Base-by-base conservation (phyloP, 2,113 vertebrate species). In the Labeo rohita region DNA sequence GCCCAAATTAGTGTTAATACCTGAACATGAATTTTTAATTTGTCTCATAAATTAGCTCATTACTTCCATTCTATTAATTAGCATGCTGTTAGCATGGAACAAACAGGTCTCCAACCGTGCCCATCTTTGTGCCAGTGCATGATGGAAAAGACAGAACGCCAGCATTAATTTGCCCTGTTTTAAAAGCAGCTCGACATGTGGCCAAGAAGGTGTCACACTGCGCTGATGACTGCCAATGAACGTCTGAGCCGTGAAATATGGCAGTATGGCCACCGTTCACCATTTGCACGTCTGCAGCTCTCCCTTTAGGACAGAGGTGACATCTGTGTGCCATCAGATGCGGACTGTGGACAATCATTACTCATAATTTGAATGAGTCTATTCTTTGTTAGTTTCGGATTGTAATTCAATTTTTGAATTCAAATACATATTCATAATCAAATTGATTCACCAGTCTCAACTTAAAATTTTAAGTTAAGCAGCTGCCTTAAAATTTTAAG, bases 1-100 rank as follows among this genome's bases (percentile, higher is more conserved):
- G 72, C 56, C 39, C 75, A 80, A 65, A 84, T 87, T 72, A 79
- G 59, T 21, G 74, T 54, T 80, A 73, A 87, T 77, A 75, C 72
- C 80, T 28, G 59, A 87, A 50, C 85, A 87, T 76, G 56, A 59
- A 86, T 87, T 74, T 80, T 85, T 75, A 83, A 80, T 83, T 61
- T 61, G 21, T 56, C 65, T 86, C 65, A 77, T 83, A 83, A 88
- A 77, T 80, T 52, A 84, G 43, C 81, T 88, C 75, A 84, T 86
- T 88, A 84, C 75, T 72, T 80, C 74, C 75, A 79, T 80, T 84
- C 50, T 45, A 83, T 70, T 88, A 86, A 88, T 86, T 84, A 61
- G 54, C 45, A 59, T 47, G 54, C 80, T 86, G 74, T 77, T 86
- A 86, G 43, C 28, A 43, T 11, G 10, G 54, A 54, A 49, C 63